Percentiles rank a stretch among this genome's conserved stretches.
Conservation (phyloP, 1,140 invertebrate species). For the Macrobrachium nipponense region DNA sequence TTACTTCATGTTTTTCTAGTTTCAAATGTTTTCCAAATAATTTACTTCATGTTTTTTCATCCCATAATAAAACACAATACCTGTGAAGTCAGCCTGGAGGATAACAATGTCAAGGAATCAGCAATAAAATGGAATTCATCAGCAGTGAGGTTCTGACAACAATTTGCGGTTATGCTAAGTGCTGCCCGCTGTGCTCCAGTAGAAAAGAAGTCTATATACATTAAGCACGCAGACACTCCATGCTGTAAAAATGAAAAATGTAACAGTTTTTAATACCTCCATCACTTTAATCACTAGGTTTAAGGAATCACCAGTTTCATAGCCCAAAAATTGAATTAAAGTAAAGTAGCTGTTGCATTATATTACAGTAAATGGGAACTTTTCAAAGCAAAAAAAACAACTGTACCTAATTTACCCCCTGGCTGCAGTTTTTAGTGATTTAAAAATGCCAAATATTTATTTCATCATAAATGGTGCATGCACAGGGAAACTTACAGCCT, state of each 20-base stretch:
- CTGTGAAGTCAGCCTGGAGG: constrained; percentile 88
- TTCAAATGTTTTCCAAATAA: constrained; percentile 24
- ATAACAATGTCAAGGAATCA: constrained; percentile 88
- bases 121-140: constrained; percentile 94
- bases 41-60: background rate
- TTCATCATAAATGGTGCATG: background rate
- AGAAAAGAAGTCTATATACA: constrained; percentile 97
- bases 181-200: constrained; percentile 96
- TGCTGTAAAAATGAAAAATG: constrained; percentile 72
- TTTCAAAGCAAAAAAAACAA: too few species aligned
- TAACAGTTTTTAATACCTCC: background rate
- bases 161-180: constrained; percentile 94
- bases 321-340: too few species aligned
- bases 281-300: background rate
- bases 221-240: constrained; percentile 94
- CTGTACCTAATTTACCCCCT: too few species aligned
- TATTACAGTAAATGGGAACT: too few species aligned
- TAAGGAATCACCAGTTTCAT: too few species aligned
- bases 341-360: too few species aligned
- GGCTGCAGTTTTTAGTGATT: too few species aligned
- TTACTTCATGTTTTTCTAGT: background rate
- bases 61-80: constrained; percentile 65
- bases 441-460: background rate
- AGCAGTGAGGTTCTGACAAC: constrained; percentile 91
- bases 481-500: constrained; percentile 73